These are phyloP conservation scores for Xiphydria camelus DNA, from an alignment of 2,888 invertebrate genomes.

Conservation along the genomic window DNA sequence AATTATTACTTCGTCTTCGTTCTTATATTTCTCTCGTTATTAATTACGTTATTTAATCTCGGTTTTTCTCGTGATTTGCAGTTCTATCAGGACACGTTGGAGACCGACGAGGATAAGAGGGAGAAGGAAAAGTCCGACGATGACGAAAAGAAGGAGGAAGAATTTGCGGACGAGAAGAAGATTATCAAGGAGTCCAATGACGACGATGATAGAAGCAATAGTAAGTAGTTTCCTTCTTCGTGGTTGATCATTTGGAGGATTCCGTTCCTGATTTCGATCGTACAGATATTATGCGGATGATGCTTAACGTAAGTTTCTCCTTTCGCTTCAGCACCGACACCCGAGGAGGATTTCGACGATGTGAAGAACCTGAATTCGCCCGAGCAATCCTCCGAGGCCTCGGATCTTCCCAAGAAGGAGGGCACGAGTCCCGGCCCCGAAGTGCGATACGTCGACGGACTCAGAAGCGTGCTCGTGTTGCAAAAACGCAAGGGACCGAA, in stretches of 20 bases:
- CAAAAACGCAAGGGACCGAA: constrained; percentile 79
- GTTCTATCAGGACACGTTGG: constrained; percentile 92
- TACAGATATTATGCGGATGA: constrained; percentile 18
- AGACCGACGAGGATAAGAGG: constrained; percentile 67
- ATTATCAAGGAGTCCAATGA: constrained; percentile 34
- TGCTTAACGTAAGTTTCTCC: neutral
- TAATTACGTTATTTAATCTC: too few relatives aligned
- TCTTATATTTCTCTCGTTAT: too few relatives aligned
- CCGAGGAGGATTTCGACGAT: constrained; percentile 46
- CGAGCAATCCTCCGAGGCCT: constrained; percentile 34
- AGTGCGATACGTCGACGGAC: constrained; percentile 60
- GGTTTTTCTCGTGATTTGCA: constrained; percentile 45
- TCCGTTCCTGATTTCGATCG: constrained; percentile 11
- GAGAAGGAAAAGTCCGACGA: constrained; percentile 46
- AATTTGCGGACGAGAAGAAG: constrained; percentile 43
- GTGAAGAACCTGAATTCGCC: constrained; percentile 40
- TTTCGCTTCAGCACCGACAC: constrained; percentile 42
- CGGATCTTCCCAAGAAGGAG: constrained; percentile 32
- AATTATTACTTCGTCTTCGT: too few relatives aligned
- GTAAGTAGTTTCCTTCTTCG: constrained; percentile 31
- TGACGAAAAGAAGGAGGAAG: constrained; percentile 14
- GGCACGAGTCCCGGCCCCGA: constrained; percentile 11
- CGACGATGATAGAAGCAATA: constrained; percentile 42
- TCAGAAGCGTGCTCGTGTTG: constrained; percentile 75
- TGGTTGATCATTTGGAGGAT: neutral